Conservation (phyloP, 2,888 invertebrate species). For the Amphipoea oculea region DNA sequence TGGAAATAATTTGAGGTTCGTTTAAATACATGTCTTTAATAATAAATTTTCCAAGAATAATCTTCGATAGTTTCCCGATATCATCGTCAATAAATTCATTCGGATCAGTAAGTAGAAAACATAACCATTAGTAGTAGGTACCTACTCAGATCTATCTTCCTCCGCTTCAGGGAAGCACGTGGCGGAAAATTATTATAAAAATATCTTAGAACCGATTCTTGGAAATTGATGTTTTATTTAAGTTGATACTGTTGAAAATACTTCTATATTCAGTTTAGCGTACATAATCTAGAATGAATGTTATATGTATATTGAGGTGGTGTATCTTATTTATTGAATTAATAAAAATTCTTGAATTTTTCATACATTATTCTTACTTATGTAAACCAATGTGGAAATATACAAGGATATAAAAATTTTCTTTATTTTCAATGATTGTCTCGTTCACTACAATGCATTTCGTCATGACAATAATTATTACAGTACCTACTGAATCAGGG, state of each 20-base stretch:
- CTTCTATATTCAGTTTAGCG: background rate
- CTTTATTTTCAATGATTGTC: background rate
- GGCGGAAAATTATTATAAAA: slow-evolving; percentile 3
- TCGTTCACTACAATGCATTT: background rate
- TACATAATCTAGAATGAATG: background rate
- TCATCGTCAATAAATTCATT: slow-evolving; percentile 3
- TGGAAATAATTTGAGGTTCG: background rate
- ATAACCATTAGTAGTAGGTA: background rate
- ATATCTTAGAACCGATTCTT: background rate
- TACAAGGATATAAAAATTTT: background rate
- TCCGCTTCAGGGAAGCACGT: background rate
- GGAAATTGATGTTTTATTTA: background rate
- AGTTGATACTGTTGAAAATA: background rate
- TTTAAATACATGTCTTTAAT: background rate
- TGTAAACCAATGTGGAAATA: background rate
- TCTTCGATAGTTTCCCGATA: background rate
- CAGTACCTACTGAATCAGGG: too few relatives aligned
- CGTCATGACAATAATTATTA: background rate
- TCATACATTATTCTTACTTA: background rate
- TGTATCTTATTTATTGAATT: background rate
- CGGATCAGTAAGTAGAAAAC: slow-evolving; percentile 18
- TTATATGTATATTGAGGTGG: background rate
- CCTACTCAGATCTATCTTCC: background rate
- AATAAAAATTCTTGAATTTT: background rate
- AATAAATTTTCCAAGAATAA: background rate